Conservation (phyloP, 2,797 vertebrate genomes). For the Clarias platycephalus region DNA sequence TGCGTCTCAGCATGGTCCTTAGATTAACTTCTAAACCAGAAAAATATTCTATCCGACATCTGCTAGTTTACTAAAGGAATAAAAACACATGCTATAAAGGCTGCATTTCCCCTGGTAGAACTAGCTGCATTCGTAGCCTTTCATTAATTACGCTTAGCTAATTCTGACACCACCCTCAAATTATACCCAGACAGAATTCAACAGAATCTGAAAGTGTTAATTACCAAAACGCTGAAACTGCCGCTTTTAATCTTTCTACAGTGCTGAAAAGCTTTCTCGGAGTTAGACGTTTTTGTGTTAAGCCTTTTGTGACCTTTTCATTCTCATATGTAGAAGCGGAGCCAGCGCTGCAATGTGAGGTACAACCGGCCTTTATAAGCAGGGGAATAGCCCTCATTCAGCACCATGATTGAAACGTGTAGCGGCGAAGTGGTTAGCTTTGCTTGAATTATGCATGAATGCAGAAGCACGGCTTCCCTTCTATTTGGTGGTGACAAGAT, state of each 20-base stretch:
- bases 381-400: constrained; percentile 38
- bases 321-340: constrained; percentile 15
- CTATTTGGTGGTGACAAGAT: constrained; percentile 25
- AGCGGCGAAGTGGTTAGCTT: constrained; percentile 34
- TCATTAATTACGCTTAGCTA: constrained; percentile 39
- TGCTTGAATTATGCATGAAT: constrained; percentile 55
- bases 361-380: constrained; percentile 37
- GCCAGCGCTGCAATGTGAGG: constrained; percentile 10
- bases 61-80: constrained; percentile 18
- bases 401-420: constrained; percentile 43
- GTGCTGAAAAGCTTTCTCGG: constrained; percentile 31
- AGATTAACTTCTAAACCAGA: neutral
- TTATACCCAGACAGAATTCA: constrained; percentile 26
- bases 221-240: constrained; percentile 33
- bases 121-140: constrained; percentile 12
- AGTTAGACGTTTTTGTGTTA: constrained; percentile 30
- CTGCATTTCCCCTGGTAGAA: constrained; percentile 20
- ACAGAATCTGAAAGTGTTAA: constrained; percentile 7
- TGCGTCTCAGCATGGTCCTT: neutral
- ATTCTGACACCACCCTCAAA: constrained; percentile 29
- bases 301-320: constrained; percentile 42
- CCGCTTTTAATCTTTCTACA: constrained; percentile 42
- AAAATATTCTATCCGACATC: constrained; percentile 8
- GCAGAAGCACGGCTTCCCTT: constrained; percentile 25
- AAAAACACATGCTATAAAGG: neutral